These are phyloP conservation scores for Cephalotes varians DNA, from an alignment of 2,888 invertebrate species.

Conservation along the genomic window DNA sequence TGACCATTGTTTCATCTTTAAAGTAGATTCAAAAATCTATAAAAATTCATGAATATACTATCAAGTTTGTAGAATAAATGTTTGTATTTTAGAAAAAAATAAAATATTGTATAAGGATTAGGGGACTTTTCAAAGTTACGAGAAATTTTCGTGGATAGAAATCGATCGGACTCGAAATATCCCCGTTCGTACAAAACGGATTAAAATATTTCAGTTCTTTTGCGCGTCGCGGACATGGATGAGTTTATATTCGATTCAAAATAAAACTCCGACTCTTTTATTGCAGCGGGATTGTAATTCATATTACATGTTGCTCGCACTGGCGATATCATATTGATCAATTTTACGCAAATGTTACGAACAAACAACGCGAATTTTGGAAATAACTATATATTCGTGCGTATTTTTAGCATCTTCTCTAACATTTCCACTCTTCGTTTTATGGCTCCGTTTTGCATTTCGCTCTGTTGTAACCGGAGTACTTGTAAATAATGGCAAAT, in stretches of 20 bases:
- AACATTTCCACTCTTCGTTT: not conserved
- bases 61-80: too few relatives aligned
- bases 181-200: too few relatives aligned
- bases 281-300: not conserved
- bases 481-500: conserved; percentile 29
- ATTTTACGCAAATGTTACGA: not conserved
- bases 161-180: too few relatives aligned
- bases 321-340: not conserved
- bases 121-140: too few relatives aligned
- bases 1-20: too few relatives aligned
- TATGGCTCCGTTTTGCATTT: not conserved
- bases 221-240: not conserved
- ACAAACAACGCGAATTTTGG: not conserved
- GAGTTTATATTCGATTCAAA: conserved; percentile 22
- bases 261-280: not conserved
- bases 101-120: too few relatives aligned
- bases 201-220: conserved; percentile 2
- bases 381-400: not conserved
- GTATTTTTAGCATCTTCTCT: not conserved
- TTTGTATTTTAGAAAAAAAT: too few relatives aligned
- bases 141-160: too few relatives aligned
- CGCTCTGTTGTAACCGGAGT: not conserved
- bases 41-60: too few relatives aligned
- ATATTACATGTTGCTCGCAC: not conserved
- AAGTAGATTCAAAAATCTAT: too few relatives aligned